Conservation (phyloP, 1,140 invertebrate genomes). For the Zeugodacus cucurbitae region DNA sequence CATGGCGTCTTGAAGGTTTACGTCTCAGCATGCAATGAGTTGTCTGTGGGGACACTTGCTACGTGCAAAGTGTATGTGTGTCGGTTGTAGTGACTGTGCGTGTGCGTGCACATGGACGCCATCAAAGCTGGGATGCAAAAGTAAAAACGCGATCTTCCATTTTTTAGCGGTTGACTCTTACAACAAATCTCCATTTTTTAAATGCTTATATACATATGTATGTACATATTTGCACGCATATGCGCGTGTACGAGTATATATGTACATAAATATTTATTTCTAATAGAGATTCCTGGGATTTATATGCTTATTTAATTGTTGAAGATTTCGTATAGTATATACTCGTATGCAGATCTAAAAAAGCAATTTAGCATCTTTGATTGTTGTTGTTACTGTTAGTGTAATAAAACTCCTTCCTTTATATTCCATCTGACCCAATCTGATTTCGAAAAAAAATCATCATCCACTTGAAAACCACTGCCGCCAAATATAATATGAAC, state of each 20-base stretch:
- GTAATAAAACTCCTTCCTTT: too few species aligned
- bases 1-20: neutral
- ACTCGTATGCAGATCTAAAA: too few species aligned
- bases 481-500: too few species aligned
- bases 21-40: neutral
- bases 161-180: neutral
- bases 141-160: conserved; percentile 32
- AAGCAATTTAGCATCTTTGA: too few species aligned
- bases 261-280: neutral
- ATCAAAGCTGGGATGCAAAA: neutral
- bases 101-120: neutral
- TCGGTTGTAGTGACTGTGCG: neutral
- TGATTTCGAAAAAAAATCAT: too few species aligned
- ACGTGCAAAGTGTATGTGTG: neutral
- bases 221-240: neutral
- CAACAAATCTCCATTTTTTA: neutral
- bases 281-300: too few species aligned
- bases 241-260: neutral
- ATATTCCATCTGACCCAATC: too few species aligned
- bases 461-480: too few species aligned
- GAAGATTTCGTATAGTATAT: too few species aligned
- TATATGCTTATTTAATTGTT: too few species aligned
- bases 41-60: neutral
- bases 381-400: too few species aligned
- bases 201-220: neutral